phyloP scores from a whole-genome alignment of 2,797 vertebrate genomes.

The Chelidonichthys spinosus region DNA sequence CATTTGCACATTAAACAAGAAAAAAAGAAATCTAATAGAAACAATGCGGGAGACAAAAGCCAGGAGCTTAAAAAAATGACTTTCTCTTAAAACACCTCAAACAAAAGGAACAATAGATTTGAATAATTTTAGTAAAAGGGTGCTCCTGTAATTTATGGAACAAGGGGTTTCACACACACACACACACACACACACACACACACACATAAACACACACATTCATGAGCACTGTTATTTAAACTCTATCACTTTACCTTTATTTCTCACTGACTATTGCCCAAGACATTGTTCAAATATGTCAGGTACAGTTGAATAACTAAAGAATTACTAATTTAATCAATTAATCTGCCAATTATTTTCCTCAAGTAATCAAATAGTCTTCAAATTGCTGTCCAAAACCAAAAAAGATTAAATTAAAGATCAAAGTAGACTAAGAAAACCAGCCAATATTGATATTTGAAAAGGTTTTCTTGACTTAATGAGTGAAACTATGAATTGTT shows the following conservation, averaged over 20 bases:
- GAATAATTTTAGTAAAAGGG: slow-evolving; percentile 41
- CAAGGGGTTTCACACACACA: slow-evolving; percentile 1
- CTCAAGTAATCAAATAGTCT: background rate
- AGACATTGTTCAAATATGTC: background rate
- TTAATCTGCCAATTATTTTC: background rate
- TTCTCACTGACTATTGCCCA: background rate
- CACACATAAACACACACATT: background rate
- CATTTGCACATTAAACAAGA: slow-evolving; percentile 59
- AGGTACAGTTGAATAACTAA: too few species aligned
- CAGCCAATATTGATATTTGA: background rate
- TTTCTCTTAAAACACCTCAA: slow-evolving; percentile 38
- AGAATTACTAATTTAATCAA: background rate
- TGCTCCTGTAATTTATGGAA: slow-evolving; percentile 25
- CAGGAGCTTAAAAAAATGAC: slow-evolving; percentile 32
- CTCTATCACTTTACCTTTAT: background rate
- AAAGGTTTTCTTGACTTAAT: background rate
- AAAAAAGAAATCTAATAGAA: slow-evolving; percentile 42
- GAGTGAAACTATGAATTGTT: background rate
- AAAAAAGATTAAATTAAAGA: background rate
- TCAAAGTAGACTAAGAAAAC: background rate
- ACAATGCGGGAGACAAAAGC: slow-evolving; percentile 24
- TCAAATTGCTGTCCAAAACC: background rate
- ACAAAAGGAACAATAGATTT: slow-evolving; percentile 43
- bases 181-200: too few species aligned
- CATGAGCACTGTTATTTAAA: background rate